These are phyloP conservation scores for Triplophysa rosa DNA, from an alignment of 2,113 vertebrate species.

Conservation along the genomic window DNA sequence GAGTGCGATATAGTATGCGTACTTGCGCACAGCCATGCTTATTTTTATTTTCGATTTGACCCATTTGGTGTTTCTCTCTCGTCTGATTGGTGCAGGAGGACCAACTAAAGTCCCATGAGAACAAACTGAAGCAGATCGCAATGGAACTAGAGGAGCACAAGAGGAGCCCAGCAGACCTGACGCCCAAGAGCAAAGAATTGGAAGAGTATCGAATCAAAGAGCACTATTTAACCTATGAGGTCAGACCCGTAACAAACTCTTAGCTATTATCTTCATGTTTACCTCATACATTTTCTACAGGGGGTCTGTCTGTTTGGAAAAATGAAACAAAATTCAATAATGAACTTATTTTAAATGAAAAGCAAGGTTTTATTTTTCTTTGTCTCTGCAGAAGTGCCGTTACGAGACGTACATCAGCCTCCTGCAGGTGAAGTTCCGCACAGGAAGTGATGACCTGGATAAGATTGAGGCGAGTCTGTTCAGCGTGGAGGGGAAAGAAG, in stretches of 20 bases:
- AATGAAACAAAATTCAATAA: too few species aligned
- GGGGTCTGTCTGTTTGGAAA: too few species aligned
- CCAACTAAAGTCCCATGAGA: constrained; percentile 94
- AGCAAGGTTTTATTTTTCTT: constrained; percentile 24
- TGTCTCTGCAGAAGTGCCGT: constrained; percentile 84
- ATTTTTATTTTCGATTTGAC: neutral
- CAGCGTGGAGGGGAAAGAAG: constrained; percentile 78
- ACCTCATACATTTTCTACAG: too few species aligned
- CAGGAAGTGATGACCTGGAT: constrained; percentile 90
- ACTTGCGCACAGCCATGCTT: neutral
- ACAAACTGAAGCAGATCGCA: constrained; percentile 91
- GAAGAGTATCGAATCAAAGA: constrained; percentile 95
- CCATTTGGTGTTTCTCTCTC: neutral
- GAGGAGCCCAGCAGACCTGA: constrained; percentile 80
- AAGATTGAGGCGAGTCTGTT: constrained; percentile 88
- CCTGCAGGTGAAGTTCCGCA: constrained; percentile 86
- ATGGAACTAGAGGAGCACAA: constrained; percentile 92
- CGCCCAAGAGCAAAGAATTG: constrained; percentile 87
- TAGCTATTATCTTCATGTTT: too few species aligned
- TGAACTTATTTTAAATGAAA: neutral
- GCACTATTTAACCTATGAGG: constrained; percentile 97
- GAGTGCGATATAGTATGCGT: too few species aligned
- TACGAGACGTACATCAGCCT: constrained; percentile 93
- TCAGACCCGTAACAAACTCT: constrained; percentile 60
- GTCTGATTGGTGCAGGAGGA: constrained; percentile 80